Base-by-base conservation (phyloP, 2,888 invertebrate species). In the Temnothorax rugatulus region DNA sequence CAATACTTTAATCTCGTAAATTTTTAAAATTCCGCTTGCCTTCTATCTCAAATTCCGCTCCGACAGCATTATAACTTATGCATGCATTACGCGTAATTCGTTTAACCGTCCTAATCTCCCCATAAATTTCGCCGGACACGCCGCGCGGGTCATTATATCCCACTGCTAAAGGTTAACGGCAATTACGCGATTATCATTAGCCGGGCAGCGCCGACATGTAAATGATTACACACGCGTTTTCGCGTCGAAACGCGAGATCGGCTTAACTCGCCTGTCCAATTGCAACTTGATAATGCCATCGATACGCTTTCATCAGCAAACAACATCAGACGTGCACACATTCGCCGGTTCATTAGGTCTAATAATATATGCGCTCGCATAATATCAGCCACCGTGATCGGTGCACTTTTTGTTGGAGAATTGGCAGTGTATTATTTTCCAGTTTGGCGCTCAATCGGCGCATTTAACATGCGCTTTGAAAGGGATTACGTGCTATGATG, bases 161-260 rank as follows among this genome's bases (percentile, higher is more conserved):
- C 34, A 7, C 9, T 44, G 15, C 15, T 63, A 63, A 75, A 75
- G 63, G 34, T 75, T 63, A 75, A 34, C n/a, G 21, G 15, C 63
- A 75, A 64, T 75, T 63, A 75, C 63, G 21, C 21, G 34, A 63
- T 75, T 34, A 63, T 47, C 21, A n/a, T 61, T 61, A 74, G 74
- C 15, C 44, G 18, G 13, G 44, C 50, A 50, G 13, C 29, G 29
- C 29, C 41, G 21, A 18, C 54, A 38, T 61, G 34, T 75, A 63
- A 63, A 75, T 64, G 34, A 75, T 75, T 47, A 7, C 63, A 47
- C 38, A 71, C 52, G 29, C 15, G 50, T 54, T 71, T 73, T 73
- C 50, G 38, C 15, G 15, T 75, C 18, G 63, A 34, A 47, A 64
- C 34, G 15, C 47, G 21, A 21, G 15, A 21, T 64, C 64, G 38